phyloP scores from a whole-genome alignment of 2,797 vertebrate species.

The Nyctibius grandis region DNA sequence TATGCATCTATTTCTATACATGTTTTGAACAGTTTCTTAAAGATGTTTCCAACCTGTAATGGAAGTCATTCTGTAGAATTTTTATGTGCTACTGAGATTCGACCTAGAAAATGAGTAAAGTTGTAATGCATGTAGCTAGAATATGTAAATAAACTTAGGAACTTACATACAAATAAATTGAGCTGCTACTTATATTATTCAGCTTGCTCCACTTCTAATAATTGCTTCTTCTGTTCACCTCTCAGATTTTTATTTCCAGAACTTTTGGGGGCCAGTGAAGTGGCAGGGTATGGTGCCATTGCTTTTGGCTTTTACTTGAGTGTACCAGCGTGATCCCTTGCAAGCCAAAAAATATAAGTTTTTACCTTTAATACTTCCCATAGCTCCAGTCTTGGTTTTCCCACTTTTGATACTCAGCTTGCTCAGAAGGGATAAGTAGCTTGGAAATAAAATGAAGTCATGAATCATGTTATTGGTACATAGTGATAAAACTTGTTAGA shows the following conservation, averaged over 20 bases:
- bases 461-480: neutral
- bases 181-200: neutral
- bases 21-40: neutral
- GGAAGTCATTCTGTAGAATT: neutral
- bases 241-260: neutral
- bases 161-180: neutral
- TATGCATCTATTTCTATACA: neutral
- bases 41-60: neutral
- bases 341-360: neutral
- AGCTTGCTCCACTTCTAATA: neutral
- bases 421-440: neutral
- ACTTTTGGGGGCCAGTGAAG: neutral
- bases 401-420: neutral
- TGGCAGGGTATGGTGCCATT: neutral
- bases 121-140: neutral
- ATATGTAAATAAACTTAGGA: neutral
- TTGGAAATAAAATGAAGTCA: neutral
- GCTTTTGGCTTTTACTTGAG: neutral
- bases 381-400: neutral
- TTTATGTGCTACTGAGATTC: neutral
- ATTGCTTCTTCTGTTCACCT: neutral
- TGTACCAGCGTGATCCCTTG: neutral
- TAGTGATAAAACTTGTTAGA: accelerated
- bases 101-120: neutral
- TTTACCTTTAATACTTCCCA: neutral